phyloP scores from a whole-genome alignment of 2,888 invertebrate genomes.

The Lingula anatina region DNA sequence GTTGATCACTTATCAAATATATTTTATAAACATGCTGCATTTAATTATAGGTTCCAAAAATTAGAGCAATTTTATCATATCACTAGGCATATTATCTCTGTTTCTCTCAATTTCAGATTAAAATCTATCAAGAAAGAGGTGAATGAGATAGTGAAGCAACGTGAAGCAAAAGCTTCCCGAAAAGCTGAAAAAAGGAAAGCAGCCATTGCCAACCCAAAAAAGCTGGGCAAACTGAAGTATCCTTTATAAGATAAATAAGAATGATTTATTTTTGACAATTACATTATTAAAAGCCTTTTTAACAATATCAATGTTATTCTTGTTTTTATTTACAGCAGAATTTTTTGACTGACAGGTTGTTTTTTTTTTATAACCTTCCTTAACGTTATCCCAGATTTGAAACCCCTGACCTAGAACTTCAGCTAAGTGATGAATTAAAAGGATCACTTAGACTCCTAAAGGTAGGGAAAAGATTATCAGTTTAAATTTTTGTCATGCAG shows the following conservation, averaged over 20 bases:
- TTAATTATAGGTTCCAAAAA: too few relatives aligned
- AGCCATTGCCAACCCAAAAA: conserved; percentile 8
- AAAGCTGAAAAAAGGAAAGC: conserved; percentile 10
- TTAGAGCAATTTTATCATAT: too few relatives aligned
- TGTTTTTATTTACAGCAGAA: background rate
- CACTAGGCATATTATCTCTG: too few relatives aligned
- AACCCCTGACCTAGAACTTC: conserved; percentile 64
- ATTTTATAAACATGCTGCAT: too few relatives aligned
- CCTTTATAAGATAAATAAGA: conserved; percentile 39
- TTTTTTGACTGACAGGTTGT: background rate
- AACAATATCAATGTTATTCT: background rate
- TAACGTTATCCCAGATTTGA: conserved; percentile 56
- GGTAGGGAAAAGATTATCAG: too few relatives aligned
- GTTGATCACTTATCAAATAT: too few relatives aligned
- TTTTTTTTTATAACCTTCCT: background rate
- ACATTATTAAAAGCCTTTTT: too few relatives aligned
- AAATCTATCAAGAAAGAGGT: conserved; percentile 47
- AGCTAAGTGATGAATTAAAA: conserved; percentile 58
- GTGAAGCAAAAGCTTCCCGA: conserved; percentile 21
- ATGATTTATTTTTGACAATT: too few relatives aligned
- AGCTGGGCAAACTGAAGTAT: conserved; percentile 65
- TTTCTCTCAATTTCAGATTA: too few relatives aligned
- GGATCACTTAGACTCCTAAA: conserved; percentile 72
- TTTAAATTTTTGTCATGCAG: too few relatives aligned
- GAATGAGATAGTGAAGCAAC: conserved; percentile 16